Percentiles rank a stretch among this genome's conserved stretches.
Conservation (phyloP, 1,140 invertebrate species). For the Tetragonula clypearis region DNA sequence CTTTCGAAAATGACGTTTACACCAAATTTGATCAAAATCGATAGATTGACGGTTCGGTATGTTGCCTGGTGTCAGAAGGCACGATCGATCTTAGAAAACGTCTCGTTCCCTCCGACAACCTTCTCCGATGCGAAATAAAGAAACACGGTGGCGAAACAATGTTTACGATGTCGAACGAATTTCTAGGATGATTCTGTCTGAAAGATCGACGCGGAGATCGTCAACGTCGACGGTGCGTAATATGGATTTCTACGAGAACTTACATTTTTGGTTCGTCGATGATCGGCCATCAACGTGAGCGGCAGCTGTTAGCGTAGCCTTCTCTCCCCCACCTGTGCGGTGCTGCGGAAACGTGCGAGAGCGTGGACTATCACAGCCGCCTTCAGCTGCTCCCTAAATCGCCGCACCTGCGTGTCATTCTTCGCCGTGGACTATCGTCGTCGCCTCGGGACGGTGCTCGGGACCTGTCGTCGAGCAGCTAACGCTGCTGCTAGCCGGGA, state of each 20-base stretch:
- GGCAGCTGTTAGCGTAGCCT: constrained; percentile 66
- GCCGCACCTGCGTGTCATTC: constrained; percentile 56
- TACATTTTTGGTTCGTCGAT: constrained; percentile 81
- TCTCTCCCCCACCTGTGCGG: constrained; percentile 9
- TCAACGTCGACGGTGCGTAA: background rate
- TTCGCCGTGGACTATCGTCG: constrained; percentile 16
- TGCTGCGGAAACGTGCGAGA: constrained; percentile 43
- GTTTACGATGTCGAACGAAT: background rate
- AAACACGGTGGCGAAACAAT: background rate
- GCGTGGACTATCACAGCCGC: constrained; percentile 38
- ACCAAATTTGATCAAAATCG: too few relatives aligned
- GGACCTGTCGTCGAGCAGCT: constrained; percentile 37
- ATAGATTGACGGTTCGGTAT: too few relatives aligned
- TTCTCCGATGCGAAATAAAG: background rate
- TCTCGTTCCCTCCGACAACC: background rate
- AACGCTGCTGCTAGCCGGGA: constrained; percentile 15
- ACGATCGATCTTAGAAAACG: background rate
- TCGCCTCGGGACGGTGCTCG: background rate
- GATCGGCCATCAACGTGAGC: constrained; percentile 80
- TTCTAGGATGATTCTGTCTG: background rate
- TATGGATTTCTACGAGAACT: constrained; percentile 42
- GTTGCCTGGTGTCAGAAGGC: too few relatives aligned
- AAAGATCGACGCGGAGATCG: background rate
- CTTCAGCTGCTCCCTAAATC: constrained; percentile 53
- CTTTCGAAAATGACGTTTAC: too few relatives aligned